A percentile compares a stretch with the other conserved stretches of the same genome.
These are phyloP conservation scores for Malurus elegans DNA, from an alignment of 2,113 vertebrate species.

Conservation along the genomic window DNA sequence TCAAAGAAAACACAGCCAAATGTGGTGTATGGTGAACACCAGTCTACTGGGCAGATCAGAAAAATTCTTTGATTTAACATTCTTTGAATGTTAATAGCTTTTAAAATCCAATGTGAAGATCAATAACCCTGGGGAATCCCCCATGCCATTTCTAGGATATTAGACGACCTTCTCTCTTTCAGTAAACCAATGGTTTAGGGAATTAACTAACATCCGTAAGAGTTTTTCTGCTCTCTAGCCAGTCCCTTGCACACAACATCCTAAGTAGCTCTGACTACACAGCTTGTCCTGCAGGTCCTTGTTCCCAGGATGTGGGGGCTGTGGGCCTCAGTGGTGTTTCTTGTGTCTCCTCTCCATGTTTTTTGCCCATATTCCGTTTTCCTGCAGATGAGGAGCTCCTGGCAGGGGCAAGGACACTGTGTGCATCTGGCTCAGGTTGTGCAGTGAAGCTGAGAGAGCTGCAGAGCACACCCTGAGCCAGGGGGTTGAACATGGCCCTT, in stretches of 20 bases:
- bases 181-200: neutral
- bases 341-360: neutral
- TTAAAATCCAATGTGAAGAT: neutral
- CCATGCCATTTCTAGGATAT: neutral
- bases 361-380: neutral
- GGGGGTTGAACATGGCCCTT: neutral
- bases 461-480: rapidly evolving
- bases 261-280: neutral
- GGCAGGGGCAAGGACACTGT: rapidly evolving
- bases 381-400: neutral
- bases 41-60: neutral
- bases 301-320: neutral
- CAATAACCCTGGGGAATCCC: neutral
- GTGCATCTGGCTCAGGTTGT: neutral
- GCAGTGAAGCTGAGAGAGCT: neutral
- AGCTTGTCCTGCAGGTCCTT: neutral
- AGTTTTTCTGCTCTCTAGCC: neutral
- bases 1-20: neutral
- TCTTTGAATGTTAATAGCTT: neutral
- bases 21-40: neutral
- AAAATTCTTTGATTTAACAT: neutral
- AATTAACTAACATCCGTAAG: neutral
- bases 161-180: neutral
- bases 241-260: neutral
- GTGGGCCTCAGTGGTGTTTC: neutral